Evolutionary conservation across 2,888 invertebrate genomes (phyloP), one percentile per base, ranked within the genome.

Genomic region (Alviniconcha strummeri): DNA sequence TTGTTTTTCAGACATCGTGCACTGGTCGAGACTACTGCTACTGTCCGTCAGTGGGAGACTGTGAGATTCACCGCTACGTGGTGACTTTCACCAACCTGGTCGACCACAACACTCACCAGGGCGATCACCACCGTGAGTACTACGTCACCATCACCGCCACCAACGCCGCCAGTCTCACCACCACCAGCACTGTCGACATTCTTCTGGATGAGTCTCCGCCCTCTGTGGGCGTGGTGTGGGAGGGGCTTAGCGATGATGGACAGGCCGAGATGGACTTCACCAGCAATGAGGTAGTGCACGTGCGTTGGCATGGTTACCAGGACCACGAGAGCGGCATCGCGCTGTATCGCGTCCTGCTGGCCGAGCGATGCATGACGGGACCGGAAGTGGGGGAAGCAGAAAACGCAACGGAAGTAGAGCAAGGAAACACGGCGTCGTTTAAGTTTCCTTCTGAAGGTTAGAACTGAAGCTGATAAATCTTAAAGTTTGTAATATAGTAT

Each of bases 131-230:
- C 82, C 83, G 89, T n/a, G 85, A 86, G 75, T 89, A 90, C 82
- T 87, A 83, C 81, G 86, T 90, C 71, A 86, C 87, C 6, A 76
- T 91, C 9, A 86, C 83, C 57, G 89, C 85, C 11, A 89, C 87
- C 56, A 91, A 91, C 79, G 84, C 86, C 17, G 90, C 90, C 6
- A 67, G 78, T 7, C 85, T 91, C 19, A 19, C 72, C 17, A 85
- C 85, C 15, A 78, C 84, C 15, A 85, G 88, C 36, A 86, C 86
- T 55, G 13, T 89, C 1, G 87, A 89, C 64, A 87, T 91, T 17
- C 80, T 89, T 13, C 87, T 90, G 36, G 91, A 90, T 76, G 87
- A 86, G 8, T 89, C 91, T 0, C 88, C 89, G 52, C 90, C 90
- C 4, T 86, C 84, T 55, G 82, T 76, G 56, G 90, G 90, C 15